These are phyloP conservation scores for Petrocephalus microphthalmus DNA, from an alignment of 2,113 vertebrate genomes.

Conservation along the genomic window DNA sequence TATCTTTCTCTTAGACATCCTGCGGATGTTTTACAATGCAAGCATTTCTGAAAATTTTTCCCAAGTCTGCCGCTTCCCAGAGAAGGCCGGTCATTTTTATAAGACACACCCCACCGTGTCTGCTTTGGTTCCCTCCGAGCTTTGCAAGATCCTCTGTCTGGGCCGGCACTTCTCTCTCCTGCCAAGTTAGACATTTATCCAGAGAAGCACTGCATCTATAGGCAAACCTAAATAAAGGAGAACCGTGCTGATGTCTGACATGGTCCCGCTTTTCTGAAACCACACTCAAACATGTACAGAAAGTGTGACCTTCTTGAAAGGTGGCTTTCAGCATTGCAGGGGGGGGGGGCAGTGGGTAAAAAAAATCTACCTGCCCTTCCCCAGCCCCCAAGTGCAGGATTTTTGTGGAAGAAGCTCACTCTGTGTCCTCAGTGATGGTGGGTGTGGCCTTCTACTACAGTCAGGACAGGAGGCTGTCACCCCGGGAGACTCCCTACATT, in stretches of 20 bases:
- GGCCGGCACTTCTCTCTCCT: not conserved
- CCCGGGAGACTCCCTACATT: constrained; percentile 34
- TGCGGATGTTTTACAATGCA: not conserved
- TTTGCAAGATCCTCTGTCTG: not conserved
- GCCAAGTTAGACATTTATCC: not conserved
- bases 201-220: not conserved
- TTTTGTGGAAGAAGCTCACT: constrained; percentile 21
- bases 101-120: not conserved
- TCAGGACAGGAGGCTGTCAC: constrained; percentile 24
- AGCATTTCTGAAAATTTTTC: not conserved
- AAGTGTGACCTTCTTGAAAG: not conserved
- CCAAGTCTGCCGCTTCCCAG: not conserved
- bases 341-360: not conserved
- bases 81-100: not conserved
- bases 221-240: not conserved
- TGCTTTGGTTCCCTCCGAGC: not conserved
- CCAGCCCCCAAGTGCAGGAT: not conserved
- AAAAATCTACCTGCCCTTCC: constrained; percentile 2
- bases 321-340: not conserved
- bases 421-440: constrained; percentile 24
- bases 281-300: not conserved
- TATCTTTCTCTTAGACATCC: not conserved
- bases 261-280: not conserved
- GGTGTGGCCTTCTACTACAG: constrained; percentile 20
- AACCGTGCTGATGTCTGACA: not conserved